These are phyloP conservation scores for Rhodinocichla rosea DNA, from an alignment of 2,113 vertebrate species.

Conservation along the genomic window DNA sequence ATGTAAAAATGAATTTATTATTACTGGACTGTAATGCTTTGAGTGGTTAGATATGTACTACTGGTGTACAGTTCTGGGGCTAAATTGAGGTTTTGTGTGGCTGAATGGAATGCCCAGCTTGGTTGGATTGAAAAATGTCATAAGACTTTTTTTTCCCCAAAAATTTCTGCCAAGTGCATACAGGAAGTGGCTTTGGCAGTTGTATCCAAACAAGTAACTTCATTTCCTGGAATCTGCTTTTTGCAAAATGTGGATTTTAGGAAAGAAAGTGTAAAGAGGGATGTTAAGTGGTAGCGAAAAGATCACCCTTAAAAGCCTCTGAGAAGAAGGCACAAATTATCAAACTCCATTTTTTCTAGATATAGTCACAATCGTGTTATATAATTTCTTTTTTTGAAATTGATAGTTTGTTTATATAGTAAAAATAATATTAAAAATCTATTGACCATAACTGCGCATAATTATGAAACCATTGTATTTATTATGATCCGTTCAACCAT, in stretches of 20 bases:
- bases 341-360: background rate
- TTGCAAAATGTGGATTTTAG: background rate
- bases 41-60: background rate
- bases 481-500: background rate
- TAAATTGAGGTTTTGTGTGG: slow-evolving; percentile 23
- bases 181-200: slow-evolving; percentile 63
- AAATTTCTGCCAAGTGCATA: slow-evolving; percentile 34
- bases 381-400: background rate
- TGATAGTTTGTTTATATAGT: background rate
- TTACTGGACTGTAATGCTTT: background rate
- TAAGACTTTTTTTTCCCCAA: slow-evolving; percentile 30
- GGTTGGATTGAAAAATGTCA: slow-evolving; percentile 46
- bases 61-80: background rate
- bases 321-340: background rate
- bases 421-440: background rate
- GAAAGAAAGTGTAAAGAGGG: slow-evolving; percentile 13
- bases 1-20: background rate
- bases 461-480: background rate
- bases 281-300: background rate
- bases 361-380: background rate
- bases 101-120: slow-evolving; percentile 48
- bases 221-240: slow-evolving; percentile 53
- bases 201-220: slow-evolving; percentile 49
- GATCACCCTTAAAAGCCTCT: background rate
- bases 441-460: background rate